Conservation (phyloP, 2,113 vertebrate genomes). For the Glaucidium brasilianum region DNA sequence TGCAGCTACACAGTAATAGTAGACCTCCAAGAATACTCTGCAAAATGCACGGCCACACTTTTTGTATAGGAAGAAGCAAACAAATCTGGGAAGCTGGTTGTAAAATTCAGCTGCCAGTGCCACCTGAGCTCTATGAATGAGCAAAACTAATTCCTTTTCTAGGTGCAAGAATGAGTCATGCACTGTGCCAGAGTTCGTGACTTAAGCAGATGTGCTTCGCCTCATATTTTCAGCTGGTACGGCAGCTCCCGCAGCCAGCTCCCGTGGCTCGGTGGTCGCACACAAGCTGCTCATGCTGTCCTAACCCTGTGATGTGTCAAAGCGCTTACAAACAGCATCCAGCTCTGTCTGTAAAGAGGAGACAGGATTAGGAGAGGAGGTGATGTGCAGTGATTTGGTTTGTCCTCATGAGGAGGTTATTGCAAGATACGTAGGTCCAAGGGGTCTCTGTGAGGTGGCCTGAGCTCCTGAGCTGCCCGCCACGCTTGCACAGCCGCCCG, state of each 20-base stretch:
- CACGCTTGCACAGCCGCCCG: rapidly evolving
- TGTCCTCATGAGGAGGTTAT: background rate
- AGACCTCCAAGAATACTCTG: background rate
- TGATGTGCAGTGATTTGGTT: background rate
- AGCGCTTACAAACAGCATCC: background rate
- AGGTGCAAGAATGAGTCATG: background rate
- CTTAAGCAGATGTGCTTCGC: background rate
- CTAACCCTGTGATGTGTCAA: background rate
- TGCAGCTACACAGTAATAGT: background rate
- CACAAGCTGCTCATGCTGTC: background rate
- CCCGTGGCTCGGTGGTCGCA: background rate
- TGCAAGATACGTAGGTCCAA: rapidly evolving
- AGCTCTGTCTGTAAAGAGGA: background rate
- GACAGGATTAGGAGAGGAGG: background rate
- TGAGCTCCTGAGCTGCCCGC: background rate
- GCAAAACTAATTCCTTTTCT: background rate
- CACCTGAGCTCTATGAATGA: background rate
- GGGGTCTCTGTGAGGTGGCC: background rate
- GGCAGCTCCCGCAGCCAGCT: background rate
- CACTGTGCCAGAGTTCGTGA: background rate
- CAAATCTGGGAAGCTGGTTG: background rate
- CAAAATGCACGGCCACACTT: background rate
- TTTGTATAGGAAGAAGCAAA: background rate
- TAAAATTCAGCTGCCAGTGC: background rate
- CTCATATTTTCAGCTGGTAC: rapidly evolving